These are phyloP conservation scores for Tetropium fuscum DNA, from an alignment of 2,888 invertebrate genomes.

Conservation along the genomic window DNA sequence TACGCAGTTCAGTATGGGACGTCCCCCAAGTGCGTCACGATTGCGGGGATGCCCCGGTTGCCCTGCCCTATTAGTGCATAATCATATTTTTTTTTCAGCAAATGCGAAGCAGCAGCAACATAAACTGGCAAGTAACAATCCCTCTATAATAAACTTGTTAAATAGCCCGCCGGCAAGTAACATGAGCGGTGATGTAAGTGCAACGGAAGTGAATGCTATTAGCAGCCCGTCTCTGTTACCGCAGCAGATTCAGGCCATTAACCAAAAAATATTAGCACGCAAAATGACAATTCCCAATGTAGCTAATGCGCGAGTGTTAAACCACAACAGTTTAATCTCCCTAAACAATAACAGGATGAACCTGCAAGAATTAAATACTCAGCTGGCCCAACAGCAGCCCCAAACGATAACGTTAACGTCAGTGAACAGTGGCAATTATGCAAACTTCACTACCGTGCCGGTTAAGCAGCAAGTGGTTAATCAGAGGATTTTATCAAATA, in stretches of 20 bases:
- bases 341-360: constrained; percentile 59
- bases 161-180: constrained; percentile 81
- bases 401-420: constrained; percentile 64
- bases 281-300: constrained; percentile 71
- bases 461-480: constrained; percentile 57
- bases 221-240: constrained; percentile 60
- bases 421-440: constrained; percentile 55
- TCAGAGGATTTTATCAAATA: constrained; percentile 41
- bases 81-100: constrained; percentile 49
- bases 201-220: constrained; percentile 67
- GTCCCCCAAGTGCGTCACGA: too few species aligned
- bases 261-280: constrained; percentile 67
- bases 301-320: constrained; percentile 62
- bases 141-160: constrained; percentile 81
- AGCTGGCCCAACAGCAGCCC: constrained; percentile 53
- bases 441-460: constrained; percentile 60
- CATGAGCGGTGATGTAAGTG: constrained; percentile 70
- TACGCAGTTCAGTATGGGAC: too few species aligned
- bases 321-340: constrained; percentile 64
- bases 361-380: constrained; percentile 54
- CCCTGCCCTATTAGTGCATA: too few species aligned
- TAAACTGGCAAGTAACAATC: constrained; percentile 70
- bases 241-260: constrained; percentile 57
- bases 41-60: too few species aligned
- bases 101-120: constrained; percentile 57